These are phyloP conservation scores for Oxycera nigricornis DNA, from an alignment of 2,888 invertebrate species.

Conservation along the genomic window DNA sequence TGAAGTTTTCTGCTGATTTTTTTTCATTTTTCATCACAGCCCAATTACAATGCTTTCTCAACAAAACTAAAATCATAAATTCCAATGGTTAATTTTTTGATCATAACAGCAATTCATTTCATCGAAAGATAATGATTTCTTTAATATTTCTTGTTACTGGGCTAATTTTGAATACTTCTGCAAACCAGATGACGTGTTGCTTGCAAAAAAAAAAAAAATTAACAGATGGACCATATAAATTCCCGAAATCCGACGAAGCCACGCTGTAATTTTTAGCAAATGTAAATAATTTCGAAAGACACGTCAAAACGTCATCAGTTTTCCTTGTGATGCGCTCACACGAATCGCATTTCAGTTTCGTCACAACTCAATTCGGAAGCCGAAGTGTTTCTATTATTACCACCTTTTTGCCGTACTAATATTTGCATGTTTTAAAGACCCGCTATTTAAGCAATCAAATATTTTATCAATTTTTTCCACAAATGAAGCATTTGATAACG, in stretches of 20 bases:
- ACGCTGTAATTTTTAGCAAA: background rate
- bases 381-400: background rate
- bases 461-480: conserved; percentile 27
- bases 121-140: too few relatives aligned
- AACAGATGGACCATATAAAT: background rate
- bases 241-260: background rate
- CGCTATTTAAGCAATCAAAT: conserved; percentile 41
- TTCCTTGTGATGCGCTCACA: background rate
- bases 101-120: too few relatives aligned
- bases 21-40: too few relatives aligned
- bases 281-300: background rate
- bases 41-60: too few relatives aligned
- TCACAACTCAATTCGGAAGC: background rate
- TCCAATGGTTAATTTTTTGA: too few relatives aligned
- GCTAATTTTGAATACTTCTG: too few relatives aligned
- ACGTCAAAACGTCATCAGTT: background rate
- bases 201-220: background rate
- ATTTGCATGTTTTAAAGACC: conserved; percentile 1
- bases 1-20: too few relatives aligned
- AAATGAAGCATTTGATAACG: conserved; percentile 17
- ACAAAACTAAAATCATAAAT: too few relatives aligned
- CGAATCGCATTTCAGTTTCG: background rate
- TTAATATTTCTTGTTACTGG: background rate
- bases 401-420: background rate
- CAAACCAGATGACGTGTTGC: too few relatives aligned